Percentiles rank a stretch among this genome's conserved stretches.
Conservation (phyloP, 2,797 vertebrate species). For the Spheniscus humboldti region DNA sequence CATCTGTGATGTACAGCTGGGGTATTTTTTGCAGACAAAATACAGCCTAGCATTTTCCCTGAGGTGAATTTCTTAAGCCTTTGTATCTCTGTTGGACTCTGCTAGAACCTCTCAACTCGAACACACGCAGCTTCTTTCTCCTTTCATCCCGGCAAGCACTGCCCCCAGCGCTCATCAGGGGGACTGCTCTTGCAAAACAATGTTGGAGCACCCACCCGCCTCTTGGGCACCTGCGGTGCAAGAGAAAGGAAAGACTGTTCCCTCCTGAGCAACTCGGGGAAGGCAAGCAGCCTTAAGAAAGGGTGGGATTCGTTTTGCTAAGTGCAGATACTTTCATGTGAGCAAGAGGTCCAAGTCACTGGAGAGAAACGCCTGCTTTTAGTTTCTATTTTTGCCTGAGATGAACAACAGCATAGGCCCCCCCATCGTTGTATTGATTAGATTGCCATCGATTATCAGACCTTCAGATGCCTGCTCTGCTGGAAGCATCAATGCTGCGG, state of each 20-base stretch:
- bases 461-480: not conserved
- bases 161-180: rapidly evolving
- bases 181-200: not conserved
- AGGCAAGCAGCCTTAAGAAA: not conserved
- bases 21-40: not conserved
- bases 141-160: not conserved
- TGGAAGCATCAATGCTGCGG: not conserved
- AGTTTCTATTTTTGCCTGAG: not conserved
- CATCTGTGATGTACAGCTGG: not conserved
- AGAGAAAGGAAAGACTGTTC: not conserved
- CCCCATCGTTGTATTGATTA: not conserved
- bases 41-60: not conserved
- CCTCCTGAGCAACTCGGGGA: not conserved
- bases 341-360: not conserved
- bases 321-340: not conserved
- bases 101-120: not conserved
- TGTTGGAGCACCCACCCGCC: not conserved
- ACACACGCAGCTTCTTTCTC: not conserved
- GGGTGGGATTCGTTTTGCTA: not conserved
- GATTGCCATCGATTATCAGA: not conserved
- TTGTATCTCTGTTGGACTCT: not conserved
- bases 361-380: not conserved
- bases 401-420: not conserved
- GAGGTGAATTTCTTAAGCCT: not conserved
- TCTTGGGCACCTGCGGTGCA: not conserved